phyloP scores from a whole-genome alignment of 2,888 invertebrate species.

The Lasioglossum oenotherae region DNA sequence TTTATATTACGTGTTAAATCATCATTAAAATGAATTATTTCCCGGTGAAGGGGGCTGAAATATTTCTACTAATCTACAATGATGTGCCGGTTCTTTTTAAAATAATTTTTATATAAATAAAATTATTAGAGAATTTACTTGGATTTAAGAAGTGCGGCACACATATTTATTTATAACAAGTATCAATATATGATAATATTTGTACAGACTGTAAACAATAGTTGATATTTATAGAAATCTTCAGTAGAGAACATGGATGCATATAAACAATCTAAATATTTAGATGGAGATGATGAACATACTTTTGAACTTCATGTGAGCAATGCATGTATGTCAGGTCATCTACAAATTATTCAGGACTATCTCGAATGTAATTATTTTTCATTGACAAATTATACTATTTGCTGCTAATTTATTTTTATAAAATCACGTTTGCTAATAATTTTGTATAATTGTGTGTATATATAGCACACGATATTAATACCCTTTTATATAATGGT shows the following conservation, averaged over 20 bases:
- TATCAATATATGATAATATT: not conserved
- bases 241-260: not conserved
- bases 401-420: not conserved
- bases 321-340: slow-evolving; percentile 76
- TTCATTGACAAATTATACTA: slow-evolving; percentile 5
- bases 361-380: slow-evolving; percentile 73
- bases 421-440: not conserved
- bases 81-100: not conserved
- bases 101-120: not conserved
- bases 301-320: slow-evolving; percentile 64
- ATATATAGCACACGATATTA: slow-evolving; percentile 78
- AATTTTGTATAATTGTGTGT: slow-evolving; percentile 17
- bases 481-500: slow-evolving; percentile 85
- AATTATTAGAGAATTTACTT: slow-evolving; percentile 1
- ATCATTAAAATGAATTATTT: slow-evolving; percentile 34
- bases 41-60: slow-evolving; percentile 37
- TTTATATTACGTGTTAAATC: not conserved
- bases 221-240: not conserved
- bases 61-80: slow-evolving; percentile 18
- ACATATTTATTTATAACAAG: not conserved
- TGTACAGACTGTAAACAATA: slow-evolving; percentile 7
- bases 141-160: not conserved
- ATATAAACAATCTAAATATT: not conserved
- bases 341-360: slow-evolving; percentile 69
- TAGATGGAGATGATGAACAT: slow-evolving; percentile 48